Percentiles rank a stretch among this genome's conserved stretches.
Conservation (phyloP, 2,888 invertebrate species). For the Altica lythri region DNA sequence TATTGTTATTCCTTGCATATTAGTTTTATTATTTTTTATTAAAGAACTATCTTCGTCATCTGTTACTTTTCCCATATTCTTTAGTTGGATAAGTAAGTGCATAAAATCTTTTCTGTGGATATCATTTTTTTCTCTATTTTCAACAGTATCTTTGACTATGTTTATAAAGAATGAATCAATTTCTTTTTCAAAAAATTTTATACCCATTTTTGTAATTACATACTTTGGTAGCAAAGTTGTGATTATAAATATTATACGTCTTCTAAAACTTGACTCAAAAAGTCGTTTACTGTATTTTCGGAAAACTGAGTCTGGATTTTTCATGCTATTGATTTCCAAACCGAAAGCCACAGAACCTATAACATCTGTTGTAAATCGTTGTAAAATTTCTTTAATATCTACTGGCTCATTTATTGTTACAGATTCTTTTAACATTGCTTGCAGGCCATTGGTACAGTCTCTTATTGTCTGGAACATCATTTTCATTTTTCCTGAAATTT, state of each 20-base stretch:
- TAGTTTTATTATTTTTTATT: conserved; percentile 10
- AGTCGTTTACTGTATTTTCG: conserved; percentile 39
- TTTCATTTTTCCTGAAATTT: conserved; percentile 62
- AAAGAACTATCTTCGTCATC: conserved; percentile 33
- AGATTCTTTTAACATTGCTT: conserved; percentile 32
- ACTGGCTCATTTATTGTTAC: conserved; percentile 23
- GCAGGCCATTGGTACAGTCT: conserved; percentile 52
- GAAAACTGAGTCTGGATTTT: conserved; percentile 60
- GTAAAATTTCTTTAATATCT: conserved; percentile 57
- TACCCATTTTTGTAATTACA: neutral
- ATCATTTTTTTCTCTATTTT: conserved; percentile 41
- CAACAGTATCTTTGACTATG: conserved; percentile 53
- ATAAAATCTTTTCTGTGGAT: conserved; percentile 59
- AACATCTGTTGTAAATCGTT: conserved; percentile 63
- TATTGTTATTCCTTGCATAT: conserved; percentile 8
- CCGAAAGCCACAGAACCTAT: conserved; percentile 65
- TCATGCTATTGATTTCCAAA: conserved; percentile 62
- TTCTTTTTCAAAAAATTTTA: conserved; percentile 15
- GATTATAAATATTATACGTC: neutral
- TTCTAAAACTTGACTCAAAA: conserved; percentile 7
- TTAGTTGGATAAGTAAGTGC: conserved; percentile 57
- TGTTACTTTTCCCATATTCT: conserved; percentile 45
- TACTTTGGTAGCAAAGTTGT: neutral
- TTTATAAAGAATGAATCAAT: conserved; percentile 37
- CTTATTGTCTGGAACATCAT: conserved; percentile 66